These are phyloP conservation scores for Medauroidea extradentata DNA, from an alignment of 1,140 invertebrate species.

Conservation along the genomic window DNA sequence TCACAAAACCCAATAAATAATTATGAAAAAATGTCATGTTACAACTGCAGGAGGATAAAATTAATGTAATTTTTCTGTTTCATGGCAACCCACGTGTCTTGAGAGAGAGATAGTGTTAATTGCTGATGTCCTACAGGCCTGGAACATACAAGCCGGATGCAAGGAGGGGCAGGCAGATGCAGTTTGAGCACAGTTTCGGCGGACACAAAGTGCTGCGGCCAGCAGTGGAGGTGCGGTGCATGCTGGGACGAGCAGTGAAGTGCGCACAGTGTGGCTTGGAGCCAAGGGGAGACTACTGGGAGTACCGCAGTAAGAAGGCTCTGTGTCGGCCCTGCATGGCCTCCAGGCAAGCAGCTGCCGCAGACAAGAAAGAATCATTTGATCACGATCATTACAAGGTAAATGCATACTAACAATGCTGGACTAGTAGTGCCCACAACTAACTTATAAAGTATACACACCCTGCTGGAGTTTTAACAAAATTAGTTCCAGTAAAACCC, in stretches of 20 bases:
- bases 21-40: too few relatives aligned
- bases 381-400: neutral
- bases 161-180: neutral
- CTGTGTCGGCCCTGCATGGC: conserved; percentile 4
- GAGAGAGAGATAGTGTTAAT: too few relatives aligned
- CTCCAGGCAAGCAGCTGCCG: neutral
- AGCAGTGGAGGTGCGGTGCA: neutral
- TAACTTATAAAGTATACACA: too few relatives aligned
- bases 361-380: neutral
- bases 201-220: neutral
- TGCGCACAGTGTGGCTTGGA: neutral
- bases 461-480: too few relatives aligned
- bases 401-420: too few relatives aligned
- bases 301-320: neutral
- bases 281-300: neutral
- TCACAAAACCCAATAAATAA: too few relatives aligned
- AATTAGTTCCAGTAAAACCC: too few relatives aligned
- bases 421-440: too few relatives aligned
- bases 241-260: neutral
- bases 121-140: too few relatives aligned
- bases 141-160: neutral
- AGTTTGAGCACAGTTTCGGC: neutral
- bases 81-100: too few relatives aligned
- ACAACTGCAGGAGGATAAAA: too few relatives aligned
- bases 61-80: too few relatives aligned